Conservation (phyloP, 2,888 invertebrate genomes). For the Synergus gifuensis region DNA sequence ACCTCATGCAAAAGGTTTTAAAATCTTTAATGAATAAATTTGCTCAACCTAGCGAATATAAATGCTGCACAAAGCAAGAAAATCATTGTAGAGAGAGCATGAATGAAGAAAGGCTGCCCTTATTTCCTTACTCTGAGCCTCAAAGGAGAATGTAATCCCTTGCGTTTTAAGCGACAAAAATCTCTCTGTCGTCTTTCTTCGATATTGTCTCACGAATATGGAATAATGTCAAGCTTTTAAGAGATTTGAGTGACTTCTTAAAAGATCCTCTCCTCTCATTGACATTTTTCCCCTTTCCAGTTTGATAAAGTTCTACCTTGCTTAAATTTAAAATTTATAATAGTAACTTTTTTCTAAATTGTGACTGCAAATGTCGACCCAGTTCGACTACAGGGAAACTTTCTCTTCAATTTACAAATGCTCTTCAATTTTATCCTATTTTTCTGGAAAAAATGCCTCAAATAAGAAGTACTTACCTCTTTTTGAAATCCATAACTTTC, state of each 20-base stretch:
- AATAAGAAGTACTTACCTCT: too few relatives aligned
- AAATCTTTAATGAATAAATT: constrained; percentile 4
- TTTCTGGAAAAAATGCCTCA: too few relatives aligned
- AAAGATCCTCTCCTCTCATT: background rate
- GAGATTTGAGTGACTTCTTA: background rate
- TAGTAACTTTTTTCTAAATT: background rate
- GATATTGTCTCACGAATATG: background rate
- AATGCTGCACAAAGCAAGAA: background rate
- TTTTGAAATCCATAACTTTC: too few relatives aligned
- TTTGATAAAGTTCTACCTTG: too few relatives aligned
- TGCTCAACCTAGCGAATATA: background rate
- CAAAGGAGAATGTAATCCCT: constrained; percentile 24
- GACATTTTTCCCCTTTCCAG: background rate
- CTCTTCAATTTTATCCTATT: too few relatives aligned
- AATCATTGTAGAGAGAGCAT: background rate
- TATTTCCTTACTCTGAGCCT: constrained; percentile 9
- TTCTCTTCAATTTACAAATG: too few relatives aligned
- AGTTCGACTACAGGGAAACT: too few relatives aligned
- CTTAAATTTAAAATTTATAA: background rate
- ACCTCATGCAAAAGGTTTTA: background rate
- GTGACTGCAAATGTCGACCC: too few relatives aligned
- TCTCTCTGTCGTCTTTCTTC: background rate
- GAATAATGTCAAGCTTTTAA: background rate
- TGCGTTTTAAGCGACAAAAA: background rate
- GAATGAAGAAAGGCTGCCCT: background rate